These are phyloP conservation scores for Xenentodon cancila DNA, from an alignment of 2,797 vertebrate genomes.

Conservation along the genomic window DNA sequence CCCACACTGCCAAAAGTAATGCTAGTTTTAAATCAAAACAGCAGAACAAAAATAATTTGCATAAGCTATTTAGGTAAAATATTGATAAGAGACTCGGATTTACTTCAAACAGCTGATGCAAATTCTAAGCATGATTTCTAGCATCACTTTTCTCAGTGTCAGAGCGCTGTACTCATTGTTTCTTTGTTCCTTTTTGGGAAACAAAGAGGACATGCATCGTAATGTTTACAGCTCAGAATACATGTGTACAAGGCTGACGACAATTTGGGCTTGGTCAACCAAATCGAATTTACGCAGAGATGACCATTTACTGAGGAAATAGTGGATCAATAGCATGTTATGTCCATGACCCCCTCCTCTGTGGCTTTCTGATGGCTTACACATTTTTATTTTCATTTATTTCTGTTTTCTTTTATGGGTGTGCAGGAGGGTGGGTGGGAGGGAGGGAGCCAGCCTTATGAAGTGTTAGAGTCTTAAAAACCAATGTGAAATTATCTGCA, in stretches of 20 bases:
- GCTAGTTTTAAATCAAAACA: slow-evolving; percentile 41
- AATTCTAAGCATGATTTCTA: slow-evolving; percentile 30
- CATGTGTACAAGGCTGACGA: slow-evolving; percentile 71
- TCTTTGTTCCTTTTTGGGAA: slow-evolving; percentile 69
- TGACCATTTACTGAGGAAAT: slow-evolving; percentile 74
- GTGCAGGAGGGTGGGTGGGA: slow-evolving; percentile 60
- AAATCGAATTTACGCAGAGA: slow-evolving; percentile 47
- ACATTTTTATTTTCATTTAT: slow-evolving; percentile 84
- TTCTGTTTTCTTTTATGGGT: slow-evolving; percentile 69
- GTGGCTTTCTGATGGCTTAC: slow-evolving; percentile 87
- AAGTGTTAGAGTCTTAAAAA: slow-evolving; percentile 53
- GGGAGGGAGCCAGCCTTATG: slow-evolving; percentile 49
- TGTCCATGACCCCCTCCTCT: slow-evolving; percentile 85
- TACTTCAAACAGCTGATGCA: slow-evolving; percentile 52
- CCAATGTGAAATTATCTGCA: slow-evolving; percentile 83
- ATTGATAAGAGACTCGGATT: slow-evolving; percentile 20
- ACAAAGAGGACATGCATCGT: slow-evolving; percentile 65
- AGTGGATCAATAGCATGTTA: slow-evolving; percentile 89
- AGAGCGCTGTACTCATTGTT: slow-evolving; percentile 59
- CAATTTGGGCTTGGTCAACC: slow-evolving; percentile 59
- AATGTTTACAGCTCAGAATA: slow-evolving; percentile 81
- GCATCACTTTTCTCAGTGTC: slow-evolving; percentile 68
- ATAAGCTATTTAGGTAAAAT: slow-evolving; percentile 48
- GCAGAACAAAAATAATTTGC: slow-evolving; percentile 35
- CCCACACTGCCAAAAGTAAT: slow-evolving; percentile 69